phyloP scores from a whole-genome alignment of 2,888 invertebrate species.

The Helleia helle region DNA sequence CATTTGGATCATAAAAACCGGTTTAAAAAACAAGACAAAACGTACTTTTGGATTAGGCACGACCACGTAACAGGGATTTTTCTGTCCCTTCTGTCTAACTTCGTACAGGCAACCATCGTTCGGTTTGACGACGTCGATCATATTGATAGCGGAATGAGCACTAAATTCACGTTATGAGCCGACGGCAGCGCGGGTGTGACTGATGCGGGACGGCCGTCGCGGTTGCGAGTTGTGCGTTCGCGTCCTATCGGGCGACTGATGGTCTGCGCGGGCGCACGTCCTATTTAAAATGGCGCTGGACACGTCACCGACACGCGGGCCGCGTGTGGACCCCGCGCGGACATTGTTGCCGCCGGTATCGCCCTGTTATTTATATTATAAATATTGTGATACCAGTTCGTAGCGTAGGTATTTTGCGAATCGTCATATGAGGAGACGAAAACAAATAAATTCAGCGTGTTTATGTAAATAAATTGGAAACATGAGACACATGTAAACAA shows the following conservation, averaged over 20 bases:
- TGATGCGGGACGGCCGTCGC: too few species aligned
- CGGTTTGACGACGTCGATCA: slow-evolving; percentile 62
- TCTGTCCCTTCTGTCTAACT: slow-evolving; percentile 77
- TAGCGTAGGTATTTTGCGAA: slow-evolving; percentile 1
- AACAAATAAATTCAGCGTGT: too few species aligned
- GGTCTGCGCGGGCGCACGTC: slow-evolving; percentile 73
- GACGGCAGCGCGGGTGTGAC: slow-evolving; percentile 37
- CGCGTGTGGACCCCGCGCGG: slow-evolving; percentile 60
- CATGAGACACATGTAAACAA: too few species aligned
- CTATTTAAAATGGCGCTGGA: slow-evolving; percentile 66
- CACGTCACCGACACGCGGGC: slow-evolving; percentile 65
- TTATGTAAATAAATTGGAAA: too few species aligned
- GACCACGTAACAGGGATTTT: slow-evolving; percentile 79
- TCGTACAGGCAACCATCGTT: slow-evolving; percentile 77
- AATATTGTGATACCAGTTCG: slow-evolving; percentile 4
- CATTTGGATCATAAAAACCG: slow-evolving; percentile 11
- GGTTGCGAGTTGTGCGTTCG: slow-evolving; percentile 26
- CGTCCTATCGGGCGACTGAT: slow-evolving; percentile 73
- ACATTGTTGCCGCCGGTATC: slow-evolving; percentile 47
- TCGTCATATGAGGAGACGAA: neutral
- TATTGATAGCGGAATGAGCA: slow-evolving; percentile 42
- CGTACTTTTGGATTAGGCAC: slow-evolving; percentile 79
- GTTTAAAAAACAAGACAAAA: slow-evolving; percentile 27
- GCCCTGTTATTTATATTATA: slow-evolving; percentile 40
- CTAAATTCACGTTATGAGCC: slow-evolving; percentile 32